Evolutionary conservation across 2,888 invertebrate species (phyloP).

Genomic region (Mythimna albipuncta): DNA sequence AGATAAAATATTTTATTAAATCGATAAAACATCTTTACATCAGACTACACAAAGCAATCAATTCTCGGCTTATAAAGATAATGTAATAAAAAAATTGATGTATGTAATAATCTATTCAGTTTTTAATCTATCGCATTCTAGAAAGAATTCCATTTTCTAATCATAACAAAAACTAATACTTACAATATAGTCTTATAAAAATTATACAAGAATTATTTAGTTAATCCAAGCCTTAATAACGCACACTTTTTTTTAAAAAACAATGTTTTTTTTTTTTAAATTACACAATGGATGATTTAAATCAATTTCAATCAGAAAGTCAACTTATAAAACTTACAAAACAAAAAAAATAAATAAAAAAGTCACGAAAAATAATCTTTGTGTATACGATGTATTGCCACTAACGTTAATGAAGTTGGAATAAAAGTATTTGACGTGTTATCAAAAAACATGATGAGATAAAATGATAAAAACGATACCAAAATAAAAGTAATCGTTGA

Average conservation of each 20-base stretch:
- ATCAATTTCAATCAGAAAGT: too few species aligned
- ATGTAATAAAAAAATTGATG: too few species aligned
- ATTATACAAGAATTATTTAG: neutral
- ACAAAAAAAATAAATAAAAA: neutral
- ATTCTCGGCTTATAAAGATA: constrained; percentile 5
- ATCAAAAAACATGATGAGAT: constrained; percentile 6
- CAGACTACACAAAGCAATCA: constrained; percentile 16
- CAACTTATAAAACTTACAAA: neutral
- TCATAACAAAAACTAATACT: constrained; percentile 11
- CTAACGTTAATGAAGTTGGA: constrained; percentile 10
- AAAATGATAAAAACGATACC: constrained; percentile 9
- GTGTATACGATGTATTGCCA: constrained; percentile 2
- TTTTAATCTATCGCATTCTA: neutral
- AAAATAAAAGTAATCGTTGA: neutral
- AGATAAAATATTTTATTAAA: neutral
- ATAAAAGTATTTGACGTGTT: constrained; percentile 23
- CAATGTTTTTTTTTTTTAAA: too few species aligned
- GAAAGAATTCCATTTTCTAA: neutral
- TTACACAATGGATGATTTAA: neutral
- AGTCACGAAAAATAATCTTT: neutral
- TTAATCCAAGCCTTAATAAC: neutral
- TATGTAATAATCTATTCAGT: too few species aligned
- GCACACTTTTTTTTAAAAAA: too few species aligned
- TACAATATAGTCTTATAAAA: neutral
- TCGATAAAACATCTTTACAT: neutral